phyloP scores from a whole-genome alignment of 1,140 invertebrate genomes.

The Panagrolaimus sp. region DNA sequence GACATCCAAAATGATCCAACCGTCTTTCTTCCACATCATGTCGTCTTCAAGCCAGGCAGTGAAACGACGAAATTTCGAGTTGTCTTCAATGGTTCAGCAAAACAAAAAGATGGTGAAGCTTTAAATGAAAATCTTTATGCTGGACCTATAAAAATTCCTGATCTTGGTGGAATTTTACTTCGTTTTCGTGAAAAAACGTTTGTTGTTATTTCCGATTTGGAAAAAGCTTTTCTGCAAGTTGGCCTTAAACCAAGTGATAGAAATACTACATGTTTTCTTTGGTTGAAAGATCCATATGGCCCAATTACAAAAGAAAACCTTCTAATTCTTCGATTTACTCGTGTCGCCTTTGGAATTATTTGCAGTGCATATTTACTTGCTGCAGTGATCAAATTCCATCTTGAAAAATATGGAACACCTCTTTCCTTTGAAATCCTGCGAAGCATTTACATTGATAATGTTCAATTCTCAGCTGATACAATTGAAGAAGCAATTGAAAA shows the following conservation, averaged over 20 bases:
- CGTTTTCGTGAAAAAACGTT: background rate
- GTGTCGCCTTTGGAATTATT: constrained; percentile 34
- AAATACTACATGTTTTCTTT: background rate
- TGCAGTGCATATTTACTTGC: constrained; percentile 26
- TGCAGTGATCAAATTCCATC: constrained; percentile 28
- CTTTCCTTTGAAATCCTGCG: constrained; percentile 9
- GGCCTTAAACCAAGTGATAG: background rate
- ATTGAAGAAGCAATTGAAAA: constrained; percentile 12
- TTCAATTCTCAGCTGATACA: constrained; percentile 6
- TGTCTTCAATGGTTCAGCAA: background rate
- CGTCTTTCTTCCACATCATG: background rate
- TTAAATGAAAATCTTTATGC: background rate
- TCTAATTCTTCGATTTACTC: constrained; percentile 19
- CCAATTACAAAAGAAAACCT: constrained; percentile 19
- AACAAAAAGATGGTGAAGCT: background rate
- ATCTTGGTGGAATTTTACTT: background rate
- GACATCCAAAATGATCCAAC: background rate
- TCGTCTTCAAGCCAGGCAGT: too few relatives aligned
- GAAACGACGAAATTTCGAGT: background rate
- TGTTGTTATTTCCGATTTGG: background rate
- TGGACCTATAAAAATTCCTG: background rate
- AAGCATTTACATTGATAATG: constrained; percentile 30
- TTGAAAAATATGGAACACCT: background rate
- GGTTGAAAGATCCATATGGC: background rate
- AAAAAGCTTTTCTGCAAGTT: background rate